Base-by-base conservation (phyloP, 2,888 invertebrate genomes). In the Cheilosia variabilis region DNA sequence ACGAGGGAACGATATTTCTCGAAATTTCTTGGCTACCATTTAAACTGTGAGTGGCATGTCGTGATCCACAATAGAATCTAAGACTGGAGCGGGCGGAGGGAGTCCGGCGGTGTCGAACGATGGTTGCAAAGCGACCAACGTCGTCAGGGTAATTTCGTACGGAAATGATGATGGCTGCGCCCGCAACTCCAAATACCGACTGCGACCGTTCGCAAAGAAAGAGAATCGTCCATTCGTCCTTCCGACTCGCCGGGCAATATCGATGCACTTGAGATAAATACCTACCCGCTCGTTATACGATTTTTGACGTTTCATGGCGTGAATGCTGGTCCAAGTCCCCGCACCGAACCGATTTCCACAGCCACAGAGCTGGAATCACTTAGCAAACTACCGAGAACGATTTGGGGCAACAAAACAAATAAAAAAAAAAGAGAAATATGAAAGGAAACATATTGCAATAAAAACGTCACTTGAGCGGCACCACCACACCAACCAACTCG, bases 1-100 rank as follows among this genome's bases (percentile, higher is more conserved):
- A 37, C 68, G 50, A 80, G 66, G 60, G 60, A 50, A 77, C 72
- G 65, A 52, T 65, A 71, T 79, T 76, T 76, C 76, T 71, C 50
- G 57, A 75, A 81, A 81, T 68, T 72, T 81, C 76, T 81, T 58
- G 57, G 66, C 45, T 73, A 69, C 75, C 55, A 66, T 84, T 84
- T 80, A 55, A 50, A 55, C 24, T 71, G 60, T 75, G 75, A 84
- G 75, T 86, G 81, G 66, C 76, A 72, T 86, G 72, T 77, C 76
- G 77, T 86, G 81, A 13, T 65, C 43, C 27, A 60, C 63, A 68
- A 80, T 62, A 37, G 50, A 65, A 57, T 71, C 72, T 55, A 55
- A 10, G 37, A 63, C 27, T 9, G 41, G 9, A n/a, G 27, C 27
- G 13, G 13, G 19, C 10, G 45, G 15, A n/a, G 37, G 41, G 76